phyloP scores from a whole-genome alignment of 2,888 invertebrate species.

The Tipula lateralis region DNA sequence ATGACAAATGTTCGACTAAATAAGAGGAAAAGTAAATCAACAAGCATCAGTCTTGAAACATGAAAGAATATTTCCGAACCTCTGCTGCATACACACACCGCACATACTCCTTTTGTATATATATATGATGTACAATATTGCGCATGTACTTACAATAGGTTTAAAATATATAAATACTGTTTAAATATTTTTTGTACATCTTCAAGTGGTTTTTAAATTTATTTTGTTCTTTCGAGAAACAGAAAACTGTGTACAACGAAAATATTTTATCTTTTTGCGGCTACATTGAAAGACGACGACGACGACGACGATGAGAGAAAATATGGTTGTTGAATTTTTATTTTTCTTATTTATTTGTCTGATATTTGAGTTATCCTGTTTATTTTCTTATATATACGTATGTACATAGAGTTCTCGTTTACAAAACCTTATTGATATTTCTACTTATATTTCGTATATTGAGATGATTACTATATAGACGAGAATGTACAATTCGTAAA shows the following conservation, averaged over 20 bases:
- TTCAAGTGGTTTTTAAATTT: conserved; percentile 29
- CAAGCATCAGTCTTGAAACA: conserved; percentile 1
- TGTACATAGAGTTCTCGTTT: background rate
- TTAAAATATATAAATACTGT: conserved; percentile 24
- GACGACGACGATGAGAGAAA: background rate
- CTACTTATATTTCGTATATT: background rate
- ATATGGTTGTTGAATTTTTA: conserved; percentile 25
- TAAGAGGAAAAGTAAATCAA: too few species aligned
- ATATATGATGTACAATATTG: conserved; percentile 14
- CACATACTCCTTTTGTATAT: background rate
- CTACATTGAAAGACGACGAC: background rate
- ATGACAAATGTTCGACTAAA: background rate
- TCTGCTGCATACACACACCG: background rate
- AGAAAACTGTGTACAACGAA: conserved; percentile 20
- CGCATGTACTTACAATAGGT: conserved; percentile 24
- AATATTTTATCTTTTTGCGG: background rate
- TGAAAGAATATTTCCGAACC: background rate
- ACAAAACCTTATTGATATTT: background rate
- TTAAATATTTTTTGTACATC: conserved; percentile 20
- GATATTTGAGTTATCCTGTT: conserved; percentile 19
- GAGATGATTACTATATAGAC: background rate
- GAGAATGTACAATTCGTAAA: background rate
- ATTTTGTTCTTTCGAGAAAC: background rate
- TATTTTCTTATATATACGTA: background rate
- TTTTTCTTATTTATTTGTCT: conserved; percentile 29